Evolutionary conservation across 2,888 invertebrate species (phyloP), one percentile per base, ranked within the genome.

Genomic region (Lottia gigantea): DNA sequence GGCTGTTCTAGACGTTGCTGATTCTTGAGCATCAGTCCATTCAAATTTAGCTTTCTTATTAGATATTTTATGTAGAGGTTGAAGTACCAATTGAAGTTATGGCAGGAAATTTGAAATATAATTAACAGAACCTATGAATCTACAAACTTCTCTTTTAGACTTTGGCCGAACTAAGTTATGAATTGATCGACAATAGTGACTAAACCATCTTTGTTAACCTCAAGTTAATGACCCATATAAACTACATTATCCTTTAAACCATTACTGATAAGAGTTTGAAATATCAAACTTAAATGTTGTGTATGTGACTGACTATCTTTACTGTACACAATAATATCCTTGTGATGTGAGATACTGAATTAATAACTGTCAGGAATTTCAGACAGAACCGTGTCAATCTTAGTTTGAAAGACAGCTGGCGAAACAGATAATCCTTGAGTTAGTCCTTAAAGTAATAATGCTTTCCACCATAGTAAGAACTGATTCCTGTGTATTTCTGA

Each of bases 171-270:
- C n/a, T n/a, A n/a, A n/a, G n/a, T n/a, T n/a, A n/a, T n/a, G n/a
- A n/a, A n/a, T n/a, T n/a, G n/a, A n/a, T n/a, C n/a, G n/a, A 40
- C 40, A 40, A n/a, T 55, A 19, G 55, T 55, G 2, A 55, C 55
- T 23, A n/a, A 55, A 55, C 55, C 55, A 0, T 55, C 23, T 19
- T 23, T 55, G 12, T 55, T 55, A n/a, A 12, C 23, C 19, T 55
- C 19, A 55, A 55, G n/a, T 23, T 55, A 19, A 55, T 55, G 55
- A 55, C 55, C 55, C 55, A 55, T 55, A 19, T 55, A 55, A 55
- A 55, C 19, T 19, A 55, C 55, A 19, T n/a, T 23, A n/a, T n/a
- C 11, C n/a, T 55, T 55, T 55, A 55, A 55, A 19, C 19, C 55
- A 19, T 55, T 55, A n/a, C 23, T n/a, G 8, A 55, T 55, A 12